A percentile compares a stretch with the other conserved stretches of the same genome.
These are phyloP conservation scores for Gambelia wislizenii DNA, from an alignment of 2,797 vertebrate genomes.

Conservation along the genomic window DNA sequence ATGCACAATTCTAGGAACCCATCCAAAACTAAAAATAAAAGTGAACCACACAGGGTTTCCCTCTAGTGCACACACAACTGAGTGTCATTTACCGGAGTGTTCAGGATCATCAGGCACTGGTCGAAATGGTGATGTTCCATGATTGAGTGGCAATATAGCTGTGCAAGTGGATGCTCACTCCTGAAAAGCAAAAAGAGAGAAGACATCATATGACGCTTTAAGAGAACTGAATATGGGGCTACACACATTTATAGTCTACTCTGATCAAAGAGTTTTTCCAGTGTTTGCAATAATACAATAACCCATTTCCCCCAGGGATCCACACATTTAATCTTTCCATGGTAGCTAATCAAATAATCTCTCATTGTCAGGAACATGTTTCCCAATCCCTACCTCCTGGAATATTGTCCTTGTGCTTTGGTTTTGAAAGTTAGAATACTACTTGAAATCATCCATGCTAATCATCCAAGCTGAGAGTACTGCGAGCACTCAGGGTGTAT, in stretches of 20 bases:
- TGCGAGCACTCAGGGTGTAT: neutral
- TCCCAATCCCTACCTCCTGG: no score
- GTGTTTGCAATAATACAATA: neutral
- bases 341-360: neutral
- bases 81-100: constrained; percentile 88
- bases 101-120: constrained; percentile 99
- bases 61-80: constrained; percentile 43
- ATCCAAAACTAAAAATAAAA: constrained; percentile 75
- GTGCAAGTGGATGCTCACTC: constrained; percentile 95
- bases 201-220: constrained; percentile 16
- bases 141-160: constrained; percentile 97
- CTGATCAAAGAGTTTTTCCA: neutral
- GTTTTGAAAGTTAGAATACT: neutral
- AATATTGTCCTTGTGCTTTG: neutral
- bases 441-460: neutral
- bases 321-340: neutral
- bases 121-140: constrained; percentile 99
- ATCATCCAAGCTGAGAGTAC: neutral
- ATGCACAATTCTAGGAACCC: constrained; percentile 67
- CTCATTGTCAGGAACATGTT: neutral
- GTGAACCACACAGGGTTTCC: constrained; percentile 44
- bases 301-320: neutral
- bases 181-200: constrained; percentile 75
- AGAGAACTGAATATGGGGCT: neutral
- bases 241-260: neutral